Evolutionary conservation across 1,140 invertebrate species (phyloP), one percentile per base, ranked within the genome.

Genomic region (Lethocerus indicus): DNA sequence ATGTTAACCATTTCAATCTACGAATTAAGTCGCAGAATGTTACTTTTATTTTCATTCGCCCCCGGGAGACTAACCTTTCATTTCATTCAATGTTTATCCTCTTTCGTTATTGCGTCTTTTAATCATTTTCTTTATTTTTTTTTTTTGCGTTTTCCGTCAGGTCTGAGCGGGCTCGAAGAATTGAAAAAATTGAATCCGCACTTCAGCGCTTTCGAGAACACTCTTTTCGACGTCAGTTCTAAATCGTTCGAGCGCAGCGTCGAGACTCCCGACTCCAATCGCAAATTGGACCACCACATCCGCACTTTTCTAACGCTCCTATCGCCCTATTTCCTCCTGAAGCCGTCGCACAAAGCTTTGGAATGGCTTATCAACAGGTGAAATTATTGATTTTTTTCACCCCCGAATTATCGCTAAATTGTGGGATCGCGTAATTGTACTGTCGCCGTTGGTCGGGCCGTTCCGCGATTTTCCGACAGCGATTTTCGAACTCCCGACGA

Each of bases 341-440:
- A 80, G 60, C 75, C 83, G 13, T 73, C 88, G 9, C 86, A 93
- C 49, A 87, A 93, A 72, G 78, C 85, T 20, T 63, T 96, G 23
- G 93, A 96, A 72, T 96, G 91, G 92, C 68, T 97, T 2, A 76
- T 95, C 41, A 74, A 83, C 53, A 70, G 71, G 70, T 75, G 62
- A 50, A 44, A 42, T 47, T 24, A 20, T 25, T 12, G 1, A 43
- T 16, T 24, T 23, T 24, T 23, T 5, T 7, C 23, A 14, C 26
- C 26, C 16, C 5, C 26, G 16, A 43, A 43, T 43, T 23, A 43
- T 6, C 16, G 6, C 6, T 40, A 16, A 9, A 40, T 16, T 9
- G 37, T 40, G 6, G 5, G 20, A 41, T 21, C 3, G 24, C 13
- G 13, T 13, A 41, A 41, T 2, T 42, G 40, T 7, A n/a, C n/a